Percentiles rank a stretch among this genome's conserved stretches.
These are phyloP conservation scores for Vipera latastei DNA, from an alignment of 2,797 vertebrate species.

Conservation along the genomic window DNA sequence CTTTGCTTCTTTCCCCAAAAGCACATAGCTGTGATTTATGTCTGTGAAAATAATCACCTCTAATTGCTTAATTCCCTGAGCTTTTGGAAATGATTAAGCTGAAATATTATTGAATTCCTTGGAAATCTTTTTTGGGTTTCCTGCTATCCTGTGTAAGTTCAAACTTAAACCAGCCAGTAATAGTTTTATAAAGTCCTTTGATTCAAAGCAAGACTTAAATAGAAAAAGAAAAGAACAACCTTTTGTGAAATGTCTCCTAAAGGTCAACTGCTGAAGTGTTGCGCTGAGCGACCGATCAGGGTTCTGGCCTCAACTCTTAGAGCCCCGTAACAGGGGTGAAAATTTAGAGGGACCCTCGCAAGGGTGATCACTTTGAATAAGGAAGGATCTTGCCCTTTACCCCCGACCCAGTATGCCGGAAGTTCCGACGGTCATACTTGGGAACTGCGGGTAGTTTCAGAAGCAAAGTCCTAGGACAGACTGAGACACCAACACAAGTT, in stretches of 20 bases:
- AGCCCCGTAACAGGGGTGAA: no score
- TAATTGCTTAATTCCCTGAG: conserved; percentile 7
- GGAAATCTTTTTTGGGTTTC: background rate
- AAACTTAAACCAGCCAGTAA: conserved; percentile 1
- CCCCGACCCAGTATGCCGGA: no score
- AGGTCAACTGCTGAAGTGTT: background rate
- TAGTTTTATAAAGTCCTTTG: background rate
- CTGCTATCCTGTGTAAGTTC: background rate
- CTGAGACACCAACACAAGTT: no score
- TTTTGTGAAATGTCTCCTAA: background rate
- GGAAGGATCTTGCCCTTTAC: no score
- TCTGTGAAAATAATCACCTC: conserved; percentile 18
- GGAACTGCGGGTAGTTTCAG: no score
- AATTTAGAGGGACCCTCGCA: no score
- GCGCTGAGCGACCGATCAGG: no score
- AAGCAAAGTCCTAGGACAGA: no score
- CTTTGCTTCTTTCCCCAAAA: conserved; percentile 30
- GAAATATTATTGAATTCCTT: conserved; percentile 19
- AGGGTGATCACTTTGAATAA: no score
- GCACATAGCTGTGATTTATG: conserved; percentile 30
- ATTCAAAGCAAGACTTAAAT: background rate
- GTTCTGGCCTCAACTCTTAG: no score
- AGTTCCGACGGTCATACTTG: no score
- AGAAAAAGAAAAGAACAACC: background rate
- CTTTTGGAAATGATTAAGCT: conserved; percentile 24